These are phyloP conservation scores for Napeogenes sylphis DNA, from an alignment of 2,888 invertebrate genomes.

Conservation along the genomic window DNA sequence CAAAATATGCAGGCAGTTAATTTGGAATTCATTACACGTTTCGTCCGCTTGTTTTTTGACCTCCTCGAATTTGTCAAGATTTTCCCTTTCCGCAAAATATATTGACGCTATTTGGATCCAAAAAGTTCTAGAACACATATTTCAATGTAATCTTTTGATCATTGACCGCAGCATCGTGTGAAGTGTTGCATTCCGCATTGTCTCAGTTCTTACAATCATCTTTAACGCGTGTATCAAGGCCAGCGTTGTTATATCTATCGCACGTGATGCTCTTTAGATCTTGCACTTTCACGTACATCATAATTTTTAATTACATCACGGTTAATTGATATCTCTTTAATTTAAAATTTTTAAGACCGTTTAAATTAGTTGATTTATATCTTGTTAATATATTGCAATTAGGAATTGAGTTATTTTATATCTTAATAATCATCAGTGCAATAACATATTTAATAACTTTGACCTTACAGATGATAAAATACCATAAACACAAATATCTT, in stretches of 20 bases:
- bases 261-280: constrained; percentile 45
- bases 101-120: too few relatives aligned
- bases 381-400: background rate
- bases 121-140: too few relatives aligned
- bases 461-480: constrained; percentile 20
- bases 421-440: constrained; percentile 5
- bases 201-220: constrained; percentile 44
- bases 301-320: constrained; percentile 20
- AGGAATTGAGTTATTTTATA: constrained; percentile 10
- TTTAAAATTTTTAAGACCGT: too few relatives aligned
- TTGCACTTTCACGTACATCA: constrained; percentile 49
- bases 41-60: too few relatives aligned
- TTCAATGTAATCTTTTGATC: too few relatives aligned
- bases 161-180: constrained; percentile 40
- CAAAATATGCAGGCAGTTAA: too few relatives aligned
- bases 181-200: constrained; percentile 40
- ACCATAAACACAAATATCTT: background rate
- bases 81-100: too few relatives aligned
- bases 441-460: constrained; percentile 22
- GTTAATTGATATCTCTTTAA: constrained; percentile 3
- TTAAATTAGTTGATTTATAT: too few relatives aligned
- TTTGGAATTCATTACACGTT: too few relatives aligned
- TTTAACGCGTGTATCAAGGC: constrained; percentile 50
- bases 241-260: constrained; percentile 57
- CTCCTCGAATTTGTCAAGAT: too few relatives aligned